Evolutionary conservation across 2,797 vertebrate species (phyloP).

Genomic region (Anas flavirostris): DNA sequence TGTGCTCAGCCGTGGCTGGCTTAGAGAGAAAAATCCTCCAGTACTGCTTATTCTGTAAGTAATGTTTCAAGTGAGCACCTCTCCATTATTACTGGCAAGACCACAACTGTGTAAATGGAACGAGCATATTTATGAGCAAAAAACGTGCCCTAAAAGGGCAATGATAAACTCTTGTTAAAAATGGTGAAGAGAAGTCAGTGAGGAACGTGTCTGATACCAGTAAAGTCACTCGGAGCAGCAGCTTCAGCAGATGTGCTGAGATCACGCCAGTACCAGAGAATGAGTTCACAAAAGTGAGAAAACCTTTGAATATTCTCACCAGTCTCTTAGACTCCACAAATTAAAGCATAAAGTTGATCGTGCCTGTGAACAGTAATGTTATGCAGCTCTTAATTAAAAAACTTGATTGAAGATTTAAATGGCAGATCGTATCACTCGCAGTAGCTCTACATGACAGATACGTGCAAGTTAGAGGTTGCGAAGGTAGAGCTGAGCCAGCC

Average conservation of each 20-base stretch:
- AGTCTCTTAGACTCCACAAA: not conserved
- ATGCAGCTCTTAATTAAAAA: conserved; percentile 59
- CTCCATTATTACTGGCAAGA: not conserved
- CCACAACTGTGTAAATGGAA: not conserved
- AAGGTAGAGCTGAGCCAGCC: not conserved
- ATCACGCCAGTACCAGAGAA: not conserved
- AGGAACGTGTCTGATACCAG: not conserved
- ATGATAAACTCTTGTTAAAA: not conserved
- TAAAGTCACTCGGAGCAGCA: not conserved
- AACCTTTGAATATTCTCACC: not conserved
- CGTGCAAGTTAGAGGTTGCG: not conserved
- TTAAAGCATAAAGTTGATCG: not conserved
- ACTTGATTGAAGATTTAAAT: conserved; percentile 38
- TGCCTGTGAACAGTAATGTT: not conserved
- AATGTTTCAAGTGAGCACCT: not conserved
- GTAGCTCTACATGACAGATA: not conserved
- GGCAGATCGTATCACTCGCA: not conserved
- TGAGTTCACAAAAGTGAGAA: not conserved
- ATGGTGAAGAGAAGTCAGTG: not conserved
- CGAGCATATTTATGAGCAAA: not conserved
- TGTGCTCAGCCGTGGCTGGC: not conserved
- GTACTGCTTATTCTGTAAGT: not conserved
- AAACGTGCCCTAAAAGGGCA: not conserved
- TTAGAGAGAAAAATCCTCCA: not conserved
- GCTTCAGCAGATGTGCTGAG: not conserved